phyloP scores from a whole-genome alignment of 2,797 vertebrate genomes.

The Gymnothorax reevesii region DNA sequence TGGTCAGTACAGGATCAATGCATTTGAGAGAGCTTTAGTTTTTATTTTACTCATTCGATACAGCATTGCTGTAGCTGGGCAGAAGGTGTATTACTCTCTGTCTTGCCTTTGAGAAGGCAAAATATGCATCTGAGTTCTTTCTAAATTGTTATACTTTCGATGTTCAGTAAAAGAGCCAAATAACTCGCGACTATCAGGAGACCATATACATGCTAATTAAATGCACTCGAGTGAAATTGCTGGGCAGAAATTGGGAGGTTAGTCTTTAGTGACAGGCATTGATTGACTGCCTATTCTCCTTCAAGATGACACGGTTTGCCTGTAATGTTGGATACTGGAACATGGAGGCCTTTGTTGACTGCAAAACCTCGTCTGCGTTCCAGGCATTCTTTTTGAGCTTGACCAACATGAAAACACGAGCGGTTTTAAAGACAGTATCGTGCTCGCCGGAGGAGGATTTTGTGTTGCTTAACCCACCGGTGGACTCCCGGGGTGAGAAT shows the following conservation, averaged over 20 bases:
- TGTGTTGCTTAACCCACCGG: constrained; percentile 70
- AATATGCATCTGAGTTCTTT: background rate
- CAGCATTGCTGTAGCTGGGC: background rate
- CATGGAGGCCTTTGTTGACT: constrained; percentile 67
- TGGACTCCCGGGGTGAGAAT: constrained; percentile 69
- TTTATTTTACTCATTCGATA: background rate
- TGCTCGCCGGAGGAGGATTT: constrained; percentile 71
- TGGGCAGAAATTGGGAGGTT: constrained; percentile 14
- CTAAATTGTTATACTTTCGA: background rate
- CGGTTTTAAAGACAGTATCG: constrained; percentile 66
- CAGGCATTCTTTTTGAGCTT: constrained; percentile 73
- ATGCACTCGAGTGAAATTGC: background rate
- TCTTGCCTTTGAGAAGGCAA: background rate
- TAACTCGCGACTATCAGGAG: background rate
- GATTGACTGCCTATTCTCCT: constrained; percentile 51
- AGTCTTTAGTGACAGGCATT: constrained; percentile 53
- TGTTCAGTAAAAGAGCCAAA: constrained; percentile 3
- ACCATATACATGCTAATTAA: background rate
- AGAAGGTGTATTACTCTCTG: background rate
- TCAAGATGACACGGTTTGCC: constrained; percentile 67
- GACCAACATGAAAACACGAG: constrained; percentile 73
- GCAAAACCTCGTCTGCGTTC: constrained; percentile 80
- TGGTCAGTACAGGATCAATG: background rate
- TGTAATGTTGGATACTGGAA: constrained; percentile 73
- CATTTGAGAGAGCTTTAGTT: background rate